Base-by-base conservation (phyloP, 2,797 vertebrate genomes). In the Cryptoblepharus egeriae region DNA sequence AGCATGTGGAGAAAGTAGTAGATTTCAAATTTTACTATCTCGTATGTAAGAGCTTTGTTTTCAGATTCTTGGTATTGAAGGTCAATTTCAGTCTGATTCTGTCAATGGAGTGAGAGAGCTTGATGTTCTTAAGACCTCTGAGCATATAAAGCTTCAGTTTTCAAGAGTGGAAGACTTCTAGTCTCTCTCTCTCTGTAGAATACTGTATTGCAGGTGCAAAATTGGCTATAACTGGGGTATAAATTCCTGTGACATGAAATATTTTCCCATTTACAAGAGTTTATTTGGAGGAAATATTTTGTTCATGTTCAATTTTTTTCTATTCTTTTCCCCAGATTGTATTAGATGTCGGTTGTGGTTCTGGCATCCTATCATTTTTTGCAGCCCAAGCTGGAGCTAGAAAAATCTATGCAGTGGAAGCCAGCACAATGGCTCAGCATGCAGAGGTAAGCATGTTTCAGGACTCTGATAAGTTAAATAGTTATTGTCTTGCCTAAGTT, bases 361-460 rank as follows among this genome's bases (percentile, higher is more conserved):
- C 98, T 2, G 98, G 98, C 20, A 99, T 99, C 91, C 96, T 99
- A 49, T 99, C 98, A 0, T 99, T 99, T 94, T 99, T 99, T 5
- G 98, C 98, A 0, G 98, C 96, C 24, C 98, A 99, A 82, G 98
- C 98, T 1, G 98, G 98, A 39, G 98, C 98, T 0, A 96, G 98
- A 83, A 99, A 99, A 87, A 97, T 99, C 72, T 99, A 99, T 0
- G 98, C 98, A 0, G 98, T 99, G 88, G 98, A 99, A 87, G 98
- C 98, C 86, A 99, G 98, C 94, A 98, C 97, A 80, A 99, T 99
- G 98, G 98, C 98, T 1, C 98, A 99, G 92, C 98, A 99, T 0
- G 98, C 98, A 0, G 98, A 99, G 97, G 98, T 98, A 75, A 87
- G 94, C 67, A 37, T 32, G 26, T 30, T 52, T 9, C 18, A 30